Evolutionary conservation across 2,888 invertebrate genomes (phyloP).

Genomic region (Caenorhabditis parvicauda): DNA sequence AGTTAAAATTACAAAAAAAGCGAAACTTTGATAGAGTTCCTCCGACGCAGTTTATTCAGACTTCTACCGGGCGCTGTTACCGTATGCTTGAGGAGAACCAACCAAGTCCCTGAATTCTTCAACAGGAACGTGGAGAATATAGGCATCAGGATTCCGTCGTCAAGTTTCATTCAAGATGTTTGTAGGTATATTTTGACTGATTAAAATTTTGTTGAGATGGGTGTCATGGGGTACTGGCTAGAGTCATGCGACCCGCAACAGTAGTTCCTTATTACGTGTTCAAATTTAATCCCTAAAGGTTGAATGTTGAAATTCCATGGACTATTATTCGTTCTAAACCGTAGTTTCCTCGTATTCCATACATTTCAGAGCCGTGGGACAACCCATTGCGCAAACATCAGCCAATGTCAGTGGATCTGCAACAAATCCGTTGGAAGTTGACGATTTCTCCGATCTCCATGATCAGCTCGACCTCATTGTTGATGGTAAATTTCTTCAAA

Average conservation of each 20-base stretch:
- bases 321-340: too few relatives aligned
- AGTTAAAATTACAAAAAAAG: conserved; percentile 1
- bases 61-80: conserved; percentile 94
- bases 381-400: conserved; percentile 89
- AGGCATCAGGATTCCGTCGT: conserved; percentile 81
- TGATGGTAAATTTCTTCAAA: conserved; percentile 28
- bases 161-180: conserved; percentile 75
- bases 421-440: conserved; percentile 32
- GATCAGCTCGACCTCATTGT: conserved; percentile 51
- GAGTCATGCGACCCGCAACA: too few relatives aligned
- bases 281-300: not conserved
- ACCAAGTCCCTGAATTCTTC: conserved; percentile 70
- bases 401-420: conserved; percentile 64
- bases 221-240: too few relatives aligned
- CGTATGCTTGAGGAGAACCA: conserved; percentile 77
- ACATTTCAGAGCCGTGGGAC: conserved; percentile 65
- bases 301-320: too few relatives aligned
- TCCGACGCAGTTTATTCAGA: conserved; percentile 11
- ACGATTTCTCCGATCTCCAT: conserved; percentile 52
- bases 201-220: too few relatives aligned
- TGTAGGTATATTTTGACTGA: conserved; percentile 19
- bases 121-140: conserved; percentile 77
- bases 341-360: too few relatives aligned
- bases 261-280: not conserved
- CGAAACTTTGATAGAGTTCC: not conserved